phyloP scores from a whole-genome alignment of 2,888 invertebrate species.

The Bembecia ichneumoniformis region DNA sequence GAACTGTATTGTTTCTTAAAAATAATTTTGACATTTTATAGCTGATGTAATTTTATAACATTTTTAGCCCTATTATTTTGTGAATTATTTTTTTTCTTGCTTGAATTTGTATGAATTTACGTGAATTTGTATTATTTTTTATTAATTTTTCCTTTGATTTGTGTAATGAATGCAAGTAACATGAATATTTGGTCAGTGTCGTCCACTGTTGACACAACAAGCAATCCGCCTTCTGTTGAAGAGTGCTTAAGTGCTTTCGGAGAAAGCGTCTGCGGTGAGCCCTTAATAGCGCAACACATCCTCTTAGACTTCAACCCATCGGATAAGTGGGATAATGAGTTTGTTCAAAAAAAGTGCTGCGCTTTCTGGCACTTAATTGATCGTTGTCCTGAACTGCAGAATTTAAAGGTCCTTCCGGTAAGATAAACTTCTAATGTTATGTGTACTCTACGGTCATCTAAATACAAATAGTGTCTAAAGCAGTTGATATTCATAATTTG shows the following conservation, averaged over 20 bases:
- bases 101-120: too few species aligned
- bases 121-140: too few species aligned
- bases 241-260: constrained; percentile 10
- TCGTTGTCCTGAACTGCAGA: constrained; percentile 13
- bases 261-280: constrained; percentile 22
- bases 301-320: constrained; percentile 26
- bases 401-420: constrained; percentile 14
- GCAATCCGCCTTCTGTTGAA: not conserved
- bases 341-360: constrained; percentile 17
- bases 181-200: not conserved
- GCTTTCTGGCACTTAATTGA: constrained; percentile 26
- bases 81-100: too few species aligned
- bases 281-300: constrained; percentile 20
- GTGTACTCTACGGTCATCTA: too few species aligned
- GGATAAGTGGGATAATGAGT: constrained; percentile 17
- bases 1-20: too few species aligned
- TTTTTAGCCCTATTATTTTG: too few species aligned
- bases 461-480: not conserved
- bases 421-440: constrained; percentile 2
- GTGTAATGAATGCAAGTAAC: not conserved
- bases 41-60: too few species aligned
- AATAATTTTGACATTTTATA: too few species aligned
- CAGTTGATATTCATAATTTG: not conserved
- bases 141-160: too few species aligned
- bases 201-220: not conserved